These are phyloP conservation scores for Formica aserva DNA, from an alignment of 2,888 invertebrate species.

Conservation along the genomic window DNA sequence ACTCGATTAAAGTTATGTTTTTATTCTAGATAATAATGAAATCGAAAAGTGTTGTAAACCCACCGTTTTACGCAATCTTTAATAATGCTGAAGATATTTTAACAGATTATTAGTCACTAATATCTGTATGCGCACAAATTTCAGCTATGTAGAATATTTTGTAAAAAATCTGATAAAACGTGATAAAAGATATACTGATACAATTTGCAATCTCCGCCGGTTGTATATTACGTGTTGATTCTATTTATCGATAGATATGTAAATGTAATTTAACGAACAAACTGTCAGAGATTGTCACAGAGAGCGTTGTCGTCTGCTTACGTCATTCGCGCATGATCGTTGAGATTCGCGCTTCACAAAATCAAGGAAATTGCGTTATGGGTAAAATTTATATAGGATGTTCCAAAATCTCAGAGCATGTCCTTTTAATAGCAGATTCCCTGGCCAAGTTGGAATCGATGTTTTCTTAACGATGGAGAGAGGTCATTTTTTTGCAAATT, in stretches of 20 bases:
- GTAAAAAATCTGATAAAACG: not conserved
- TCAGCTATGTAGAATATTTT: slow-evolving; percentile 12
- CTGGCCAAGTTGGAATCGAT: not conserved
- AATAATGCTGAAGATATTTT: not conserved
- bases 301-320: not conserved
- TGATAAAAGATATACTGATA: not conserved
- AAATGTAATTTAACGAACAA: not conserved
- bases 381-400: not conserved
- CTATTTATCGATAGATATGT: not conserved
- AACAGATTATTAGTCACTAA: not conserved
- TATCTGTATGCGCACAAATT: not conserved
- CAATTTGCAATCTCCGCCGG: not conserved
- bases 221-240: not conserved
- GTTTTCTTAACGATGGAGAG: not conserved
- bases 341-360: not conserved
- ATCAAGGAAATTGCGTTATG: not conserved
- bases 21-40: not conserved
- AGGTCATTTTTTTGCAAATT: not conserved
- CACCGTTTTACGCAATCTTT: not conserved
- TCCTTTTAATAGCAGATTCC: not conserved
- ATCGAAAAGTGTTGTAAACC: not conserved
- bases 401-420: not conserved
- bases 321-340: not conserved
- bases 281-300: not conserved
- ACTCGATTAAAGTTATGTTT: not conserved